Evolutionary conservation across 2,888 invertebrate species (phyloP).

Genomic region (Chrysolina oricalcia): DNA sequence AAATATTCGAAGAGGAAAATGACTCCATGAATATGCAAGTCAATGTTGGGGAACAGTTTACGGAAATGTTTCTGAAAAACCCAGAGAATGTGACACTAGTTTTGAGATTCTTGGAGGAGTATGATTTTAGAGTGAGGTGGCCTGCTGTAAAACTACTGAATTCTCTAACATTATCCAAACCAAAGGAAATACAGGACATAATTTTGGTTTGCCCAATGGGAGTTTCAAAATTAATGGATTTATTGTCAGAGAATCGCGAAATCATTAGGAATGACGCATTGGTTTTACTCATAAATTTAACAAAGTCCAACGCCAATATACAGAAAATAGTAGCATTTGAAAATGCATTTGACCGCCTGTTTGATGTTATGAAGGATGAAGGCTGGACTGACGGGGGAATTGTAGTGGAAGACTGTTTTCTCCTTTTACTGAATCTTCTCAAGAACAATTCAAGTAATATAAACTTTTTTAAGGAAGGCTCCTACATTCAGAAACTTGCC

Average conservation of each 20-base stretch:
- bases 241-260: slow-evolving; percentile 94
- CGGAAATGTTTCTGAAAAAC: slow-evolving; percentile 96
- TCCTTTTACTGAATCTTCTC: slow-evolving; percentile 93
- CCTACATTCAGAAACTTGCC: slow-evolving; percentile 91
- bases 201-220: slow-evolving; percentile 95
- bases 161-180: slow-evolving; percentile 88
- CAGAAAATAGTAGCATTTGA: slow-evolving; percentile 99
- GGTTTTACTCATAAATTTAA: slow-evolving; percentile 91
- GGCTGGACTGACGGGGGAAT: slow-evolving; percentile 90
- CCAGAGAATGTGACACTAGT: slow-evolving; percentile 88
- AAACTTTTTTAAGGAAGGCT: slow-evolving; percentile 98
- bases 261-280: slow-evolving; percentile 96
- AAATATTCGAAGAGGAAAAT: slow-evolving; percentile 86
- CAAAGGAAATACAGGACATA: slow-evolving; percentile 90
- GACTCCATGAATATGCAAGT: slow-evolving; percentile 69
- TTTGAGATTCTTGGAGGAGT: slow-evolving; percentile 91
- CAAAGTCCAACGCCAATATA: slow-evolving; percentile 96
- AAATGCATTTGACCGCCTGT: slow-evolving; percentile 96
- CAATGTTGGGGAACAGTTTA: slow-evolving; percentile 92
- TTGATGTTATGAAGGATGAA: slow-evolving; percentile 89
- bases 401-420: slow-evolving; percentile 97
- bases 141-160: slow-evolving; percentile 92
- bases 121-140: slow-evolving; percentile 94
- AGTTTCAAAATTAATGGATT: slow-evolving; percentile 97
- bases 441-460: slow-evolving; percentile 98